Evolutionary conservation across 2,797 vertebrate species (phyloP).

Genomic region (Chanos chanos): DNA sequence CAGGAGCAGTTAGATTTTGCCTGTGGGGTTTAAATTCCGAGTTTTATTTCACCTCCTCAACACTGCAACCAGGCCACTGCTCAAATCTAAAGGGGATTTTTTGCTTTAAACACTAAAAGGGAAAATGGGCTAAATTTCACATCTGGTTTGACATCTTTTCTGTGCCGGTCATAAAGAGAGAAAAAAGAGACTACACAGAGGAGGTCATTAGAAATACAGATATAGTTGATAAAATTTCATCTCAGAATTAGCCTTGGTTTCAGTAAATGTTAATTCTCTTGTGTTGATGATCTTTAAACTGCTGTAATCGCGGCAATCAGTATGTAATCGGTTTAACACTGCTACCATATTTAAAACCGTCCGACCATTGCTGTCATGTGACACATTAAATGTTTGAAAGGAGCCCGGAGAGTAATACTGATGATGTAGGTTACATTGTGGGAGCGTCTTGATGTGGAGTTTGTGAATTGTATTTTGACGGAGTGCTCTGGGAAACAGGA

Average conservation of each 20-base stretch:
- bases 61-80: too few species aligned
- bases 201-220: too few species aligned
- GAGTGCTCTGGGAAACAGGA: slow-evolving; percentile 40
- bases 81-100: neutral
- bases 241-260: neutral
- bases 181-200: too few species aligned
- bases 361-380: neutral
- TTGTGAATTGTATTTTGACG: slow-evolving; percentile 39
- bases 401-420: slow-evolving; percentile 18
- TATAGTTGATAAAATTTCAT: neutral
- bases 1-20: too few species aligned
- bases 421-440: slow-evolving; percentile 38
- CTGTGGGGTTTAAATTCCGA: too few species aligned
- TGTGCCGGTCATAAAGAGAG: too few species aligned
- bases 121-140: too few species aligned
- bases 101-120: neutral
- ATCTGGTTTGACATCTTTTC: too few species aligned
- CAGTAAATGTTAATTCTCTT: neutral
- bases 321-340: too few species aligned
- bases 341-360: neutral
- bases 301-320: too few species aligned
- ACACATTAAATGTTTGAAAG: slow-evolving; percentile 28
- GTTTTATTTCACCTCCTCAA: too few species aligned
- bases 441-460: slow-evolving; percentile 33
- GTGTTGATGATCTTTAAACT: too few species aligned